phyloP scores from a whole-genome alignment of 2,113 vertebrate genomes.

The rat (Rattus norvegicus) region DNA sequence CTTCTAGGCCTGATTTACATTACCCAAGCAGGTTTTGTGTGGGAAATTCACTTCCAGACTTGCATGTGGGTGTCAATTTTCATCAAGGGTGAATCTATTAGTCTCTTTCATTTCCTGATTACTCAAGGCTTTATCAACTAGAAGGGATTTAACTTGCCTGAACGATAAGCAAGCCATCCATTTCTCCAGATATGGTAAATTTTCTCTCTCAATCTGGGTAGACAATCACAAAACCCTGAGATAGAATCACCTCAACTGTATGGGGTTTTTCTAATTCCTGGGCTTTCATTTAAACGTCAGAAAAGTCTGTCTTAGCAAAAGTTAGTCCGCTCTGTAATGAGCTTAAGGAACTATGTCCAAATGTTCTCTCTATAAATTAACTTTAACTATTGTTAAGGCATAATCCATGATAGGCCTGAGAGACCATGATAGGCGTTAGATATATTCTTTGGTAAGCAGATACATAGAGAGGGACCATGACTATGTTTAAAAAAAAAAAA shows the following conservation, averaged over 20 bases:
- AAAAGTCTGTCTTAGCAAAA: conserved; percentile 18
- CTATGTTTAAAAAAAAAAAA: background rate
- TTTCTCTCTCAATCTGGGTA: conserved; percentile 61
- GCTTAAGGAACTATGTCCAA: background rate
- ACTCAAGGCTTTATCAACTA: conserved; percentile 76
- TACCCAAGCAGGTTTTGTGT: conserved; percentile 60
- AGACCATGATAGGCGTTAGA: background rate
- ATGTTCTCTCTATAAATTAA: background rate
- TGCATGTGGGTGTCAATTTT: conserved; percentile 70
- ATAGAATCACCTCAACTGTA: conserved; percentile 50
- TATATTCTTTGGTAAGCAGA: background rate
- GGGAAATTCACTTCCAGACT: conserved; percentile 70
- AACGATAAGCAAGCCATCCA: conserved; percentile 64
- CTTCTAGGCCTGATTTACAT: conserved; percentile 73
- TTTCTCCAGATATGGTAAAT: conserved; percentile 64
- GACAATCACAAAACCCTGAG: conserved; percentile 46
- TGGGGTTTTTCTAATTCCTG: conserved; percentile 13
- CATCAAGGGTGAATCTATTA: conserved; percentile 73
- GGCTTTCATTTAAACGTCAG: conserved; percentile 8
- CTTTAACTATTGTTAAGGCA: background rate
- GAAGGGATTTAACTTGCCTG: conserved; percentile 70
- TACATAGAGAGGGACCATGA: background rate
- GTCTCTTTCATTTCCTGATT: conserved; percentile 77
- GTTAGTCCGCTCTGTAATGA: background rate
- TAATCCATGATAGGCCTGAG: background rate